phyloP scores from a whole-genome alignment of 2,113 vertebrate species.

The Alethe diademata region DNA sequence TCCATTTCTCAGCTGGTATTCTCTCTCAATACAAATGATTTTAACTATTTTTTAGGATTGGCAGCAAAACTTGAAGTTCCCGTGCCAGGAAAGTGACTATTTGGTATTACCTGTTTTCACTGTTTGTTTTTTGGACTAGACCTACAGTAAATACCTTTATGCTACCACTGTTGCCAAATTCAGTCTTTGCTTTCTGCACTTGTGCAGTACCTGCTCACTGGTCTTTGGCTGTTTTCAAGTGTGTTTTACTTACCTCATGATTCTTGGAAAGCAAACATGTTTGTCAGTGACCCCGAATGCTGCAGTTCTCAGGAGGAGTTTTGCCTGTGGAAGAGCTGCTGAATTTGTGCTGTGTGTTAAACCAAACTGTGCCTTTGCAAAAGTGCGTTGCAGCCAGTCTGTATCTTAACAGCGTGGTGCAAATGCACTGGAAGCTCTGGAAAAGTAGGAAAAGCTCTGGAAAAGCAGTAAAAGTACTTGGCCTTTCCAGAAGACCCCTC shows the following conservation, averaged over 20 bases:
- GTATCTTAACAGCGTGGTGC: neutral
- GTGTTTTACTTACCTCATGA: neutral
- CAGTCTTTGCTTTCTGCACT: neutral
- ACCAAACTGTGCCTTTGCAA: neutral
- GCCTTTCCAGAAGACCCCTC: neutral
- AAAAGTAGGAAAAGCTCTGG: neutral
- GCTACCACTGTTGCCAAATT: neutral
- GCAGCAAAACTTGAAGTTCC: neutral
- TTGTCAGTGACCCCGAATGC: neutral
- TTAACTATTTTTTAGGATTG: neutral
- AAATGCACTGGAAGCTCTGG: neutral
- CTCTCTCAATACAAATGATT: neutral
- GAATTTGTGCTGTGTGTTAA: neutral
- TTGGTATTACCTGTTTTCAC: neutral
- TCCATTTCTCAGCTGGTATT: neutral
- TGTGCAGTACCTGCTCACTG: neutral
- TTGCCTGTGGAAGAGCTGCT: neutral
- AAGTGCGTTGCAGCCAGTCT: rapidly evolving
- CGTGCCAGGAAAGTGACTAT: neutral
- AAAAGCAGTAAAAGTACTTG: neutral
- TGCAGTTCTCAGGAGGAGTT: neutral
- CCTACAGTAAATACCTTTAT: conserved; percentile 24
- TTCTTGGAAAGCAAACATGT: conserved; percentile 42
- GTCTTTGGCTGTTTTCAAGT: neutral
- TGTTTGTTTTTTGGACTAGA: conserved; percentile 41